Evolutionary conservation across 1,140 invertebrate species (phyloP).

Genomic region (Drosophila kikkawai): DNA sequence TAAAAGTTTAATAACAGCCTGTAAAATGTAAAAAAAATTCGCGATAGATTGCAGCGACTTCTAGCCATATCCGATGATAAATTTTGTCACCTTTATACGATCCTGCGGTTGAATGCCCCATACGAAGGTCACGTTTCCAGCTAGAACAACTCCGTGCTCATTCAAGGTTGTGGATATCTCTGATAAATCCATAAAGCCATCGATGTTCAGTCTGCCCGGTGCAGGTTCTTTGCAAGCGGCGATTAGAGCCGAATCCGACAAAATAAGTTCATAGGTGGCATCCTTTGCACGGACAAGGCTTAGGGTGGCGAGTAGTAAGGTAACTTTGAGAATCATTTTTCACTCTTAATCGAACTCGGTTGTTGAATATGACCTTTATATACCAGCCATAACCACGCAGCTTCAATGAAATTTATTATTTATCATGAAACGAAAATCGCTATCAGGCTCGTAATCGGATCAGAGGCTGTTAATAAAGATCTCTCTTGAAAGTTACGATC

Average conservation of each 20-base stretch:
- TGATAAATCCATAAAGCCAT: neutral
- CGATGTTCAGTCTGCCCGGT: neutral
- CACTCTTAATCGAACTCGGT: neutral
- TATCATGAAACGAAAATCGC: neutral
- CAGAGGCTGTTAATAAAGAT: neutral
- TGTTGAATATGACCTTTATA: neutral
- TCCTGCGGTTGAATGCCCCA: slow-evolving; percentile 22
- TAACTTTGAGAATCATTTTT: neutral
- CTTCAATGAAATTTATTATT: neutral
- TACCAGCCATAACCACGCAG: neutral
- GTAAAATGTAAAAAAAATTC: neutral
- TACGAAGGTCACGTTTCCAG: neutral
- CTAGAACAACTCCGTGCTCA: neutral
- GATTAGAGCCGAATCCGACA: neutral
- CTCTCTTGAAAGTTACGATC: neutral
- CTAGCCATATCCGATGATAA: neutral
- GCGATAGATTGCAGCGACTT: too few relatives aligned
- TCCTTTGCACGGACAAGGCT: neutral
- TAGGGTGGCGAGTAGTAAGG: neutral
- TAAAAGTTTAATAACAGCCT: neutral
- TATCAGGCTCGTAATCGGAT: too few relatives aligned
- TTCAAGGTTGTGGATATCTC: neutral
- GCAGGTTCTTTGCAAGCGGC: neutral
- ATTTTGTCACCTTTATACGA: slow-evolving; percentile 3
- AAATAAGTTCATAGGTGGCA: neutral